Conservation (phyloP, 2,888 invertebrate species). For the Apamea crenata region DNA sequence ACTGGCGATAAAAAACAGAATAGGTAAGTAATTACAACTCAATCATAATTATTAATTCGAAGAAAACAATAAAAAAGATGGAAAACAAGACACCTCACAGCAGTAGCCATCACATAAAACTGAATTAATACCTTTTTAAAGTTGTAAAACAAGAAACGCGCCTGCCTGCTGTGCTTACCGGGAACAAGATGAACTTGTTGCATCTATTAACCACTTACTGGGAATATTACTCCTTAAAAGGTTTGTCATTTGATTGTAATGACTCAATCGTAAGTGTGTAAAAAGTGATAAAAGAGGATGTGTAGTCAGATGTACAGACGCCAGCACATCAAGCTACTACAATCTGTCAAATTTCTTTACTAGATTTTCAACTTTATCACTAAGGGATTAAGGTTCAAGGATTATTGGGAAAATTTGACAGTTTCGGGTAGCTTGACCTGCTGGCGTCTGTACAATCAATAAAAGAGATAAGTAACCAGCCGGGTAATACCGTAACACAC, state of each 20-base stretch:
- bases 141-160: conserved; percentile 36
- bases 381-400: no score
- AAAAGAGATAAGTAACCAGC: neutral
- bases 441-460: no score
- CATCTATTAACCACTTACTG: conserved; percentile 25
- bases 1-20: neutral
- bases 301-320: neutral
- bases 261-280: conserved; percentile 16
- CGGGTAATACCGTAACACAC: no score
- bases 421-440: no score
- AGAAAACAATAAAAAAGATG: neutral
- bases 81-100: conserved; percentile 24
- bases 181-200: conserved; percentile 13
- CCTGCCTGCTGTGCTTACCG: conserved; percentile 31
- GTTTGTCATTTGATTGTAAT: conserved; percentile 29
- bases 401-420: no score
- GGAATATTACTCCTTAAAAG: conserved; percentile 10
- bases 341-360: no score
- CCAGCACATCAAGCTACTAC: no score
- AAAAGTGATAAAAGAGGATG: conserved; percentile 7
- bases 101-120: conserved; percentile 34
- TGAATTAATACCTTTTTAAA: conserved; percentile 11
- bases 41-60: neutral
- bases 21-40: neutral
- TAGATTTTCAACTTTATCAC: no score